phyloP scores from a whole-genome alignment of 1,140 invertebrate genomes.

The silkworm (Bombyx mori) region DNA sequence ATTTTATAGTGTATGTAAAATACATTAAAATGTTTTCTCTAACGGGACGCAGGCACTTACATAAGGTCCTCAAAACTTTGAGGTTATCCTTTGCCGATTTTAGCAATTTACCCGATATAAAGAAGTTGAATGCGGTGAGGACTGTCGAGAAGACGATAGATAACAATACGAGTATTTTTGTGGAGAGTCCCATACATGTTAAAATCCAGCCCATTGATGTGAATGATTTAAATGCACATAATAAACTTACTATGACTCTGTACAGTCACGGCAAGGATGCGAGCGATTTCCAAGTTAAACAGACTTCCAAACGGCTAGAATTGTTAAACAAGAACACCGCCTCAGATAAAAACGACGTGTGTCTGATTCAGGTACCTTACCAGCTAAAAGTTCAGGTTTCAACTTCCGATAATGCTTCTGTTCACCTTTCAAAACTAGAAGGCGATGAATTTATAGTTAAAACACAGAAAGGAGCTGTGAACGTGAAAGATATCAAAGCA shows the following conservation, averaged over 20 bases:
- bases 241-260: conserved; percentile 60
- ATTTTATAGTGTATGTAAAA: conserved; percentile 13
- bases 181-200: conserved; percentile 68
- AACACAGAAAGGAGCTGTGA: conserved; percentile 54
- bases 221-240: conserved; percentile 53
- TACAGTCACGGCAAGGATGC: conserved; percentile 58
- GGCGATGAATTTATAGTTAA: conserved; percentile 61
- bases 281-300: conserved; percentile 63
- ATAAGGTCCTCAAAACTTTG: conserved; percentile 65
- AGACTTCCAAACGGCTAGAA: conserved; percentile 63
- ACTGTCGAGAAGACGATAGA: conserved; percentile 68
- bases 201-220: conserved; percentile 62
- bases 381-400: conserved; percentile 62
- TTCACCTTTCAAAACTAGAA: conserved; percentile 53
- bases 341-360: conserved; percentile 56
- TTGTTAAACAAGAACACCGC: conserved; percentile 57
- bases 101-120: conserved; percentile 54
- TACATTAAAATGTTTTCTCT: conserved; percentile 44
- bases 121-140: conserved; percentile 59
- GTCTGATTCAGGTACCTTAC: conserved; percentile 63
- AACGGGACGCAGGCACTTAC: conserved; percentile 41
- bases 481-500: conserved; percentile 51
- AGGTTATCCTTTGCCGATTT: conserved; percentile 63
- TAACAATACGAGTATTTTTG: conserved; percentile 60
- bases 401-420: conserved; percentile 56